phyloP scores from a whole-genome alignment of 2,888 invertebrate species.

The Fragum sueziense region DNA sequence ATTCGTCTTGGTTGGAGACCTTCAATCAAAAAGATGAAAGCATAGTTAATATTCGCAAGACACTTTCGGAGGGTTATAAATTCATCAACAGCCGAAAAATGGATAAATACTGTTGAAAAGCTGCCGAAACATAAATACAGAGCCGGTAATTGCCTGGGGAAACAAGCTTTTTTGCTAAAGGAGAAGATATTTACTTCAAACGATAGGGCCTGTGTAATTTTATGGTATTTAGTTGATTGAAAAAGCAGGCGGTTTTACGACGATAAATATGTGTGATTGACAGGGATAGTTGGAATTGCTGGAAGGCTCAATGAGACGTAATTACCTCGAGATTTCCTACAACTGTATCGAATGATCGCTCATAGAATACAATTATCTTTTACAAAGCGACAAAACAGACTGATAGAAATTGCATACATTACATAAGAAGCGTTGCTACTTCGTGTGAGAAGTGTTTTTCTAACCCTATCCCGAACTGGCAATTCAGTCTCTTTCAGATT shows the following conservation, averaged over 20 bases:
- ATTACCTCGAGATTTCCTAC: constrained; percentile 48
- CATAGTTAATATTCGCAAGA: constrained; percentile 55
- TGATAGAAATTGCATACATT: constrained; percentile 43
- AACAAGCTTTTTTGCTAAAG: constrained; percentile 53
- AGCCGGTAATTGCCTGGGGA: constrained; percentile 44
- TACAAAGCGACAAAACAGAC: constrained; percentile 45
- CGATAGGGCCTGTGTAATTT: constrained; percentile 55
- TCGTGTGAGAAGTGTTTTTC: constrained; percentile 9
- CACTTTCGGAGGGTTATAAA: constrained; percentile 55
- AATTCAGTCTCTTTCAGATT: no score
- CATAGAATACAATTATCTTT: constrained; percentile 49
- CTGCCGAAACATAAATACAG: constrained; percentile 58
- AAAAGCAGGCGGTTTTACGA: constrained; percentile 50
- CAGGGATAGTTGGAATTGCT: constrained; percentile 57
- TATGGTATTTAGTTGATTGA: constrained; percentile 62
- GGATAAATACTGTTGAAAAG: constrained; percentile 60
- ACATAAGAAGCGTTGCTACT: not conserved
- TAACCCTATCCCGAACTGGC: no score
- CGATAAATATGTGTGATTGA: constrained; percentile 60
- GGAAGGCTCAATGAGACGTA: constrained; percentile 51
- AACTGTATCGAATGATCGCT: constrained; percentile 55
- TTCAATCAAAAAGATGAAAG: constrained; percentile 54
- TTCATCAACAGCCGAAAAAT: constrained; percentile 56
- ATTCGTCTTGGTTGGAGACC: constrained; percentile 45
- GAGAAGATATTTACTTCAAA: constrained; percentile 60